Conservation (phyloP, 2,888 invertebrate species). For the Xestia rhomboidea region DNA sequence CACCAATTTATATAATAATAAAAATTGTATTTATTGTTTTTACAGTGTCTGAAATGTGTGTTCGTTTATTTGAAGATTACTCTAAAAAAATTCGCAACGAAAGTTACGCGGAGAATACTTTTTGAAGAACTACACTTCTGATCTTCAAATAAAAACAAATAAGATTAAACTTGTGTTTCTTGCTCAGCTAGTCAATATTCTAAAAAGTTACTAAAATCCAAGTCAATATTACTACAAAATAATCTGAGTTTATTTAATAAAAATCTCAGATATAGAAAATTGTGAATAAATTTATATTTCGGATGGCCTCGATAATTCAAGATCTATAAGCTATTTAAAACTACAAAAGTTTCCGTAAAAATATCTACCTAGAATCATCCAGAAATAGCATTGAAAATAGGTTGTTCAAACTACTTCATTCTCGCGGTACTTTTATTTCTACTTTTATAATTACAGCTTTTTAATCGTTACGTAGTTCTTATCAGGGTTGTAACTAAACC, state of each 20-base stretch:
- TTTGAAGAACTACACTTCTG: too few relatives aligned
- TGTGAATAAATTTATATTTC: not conserved
- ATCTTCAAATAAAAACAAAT: not conserved
- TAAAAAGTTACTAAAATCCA: not conserved
- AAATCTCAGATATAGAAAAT: not conserved
- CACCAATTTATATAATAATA: too few relatives aligned
- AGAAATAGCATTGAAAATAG: not conserved
- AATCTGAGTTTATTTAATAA: not conserved
- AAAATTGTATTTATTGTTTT: too few relatives aligned
- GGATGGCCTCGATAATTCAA: not conserved
- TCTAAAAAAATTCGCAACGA: too few relatives aligned
- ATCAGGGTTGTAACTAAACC: not conserved
- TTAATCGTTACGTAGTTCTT: not conserved
- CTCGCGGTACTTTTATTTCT: not conserved
- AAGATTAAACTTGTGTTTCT: not conserved
- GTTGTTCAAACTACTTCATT: not conserved
- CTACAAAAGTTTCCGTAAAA: not conserved
- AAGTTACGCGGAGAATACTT: too few relatives aligned
- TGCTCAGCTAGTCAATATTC: not conserved
- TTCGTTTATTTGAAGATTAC: too few relatives aligned
- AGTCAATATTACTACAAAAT: not conserved
- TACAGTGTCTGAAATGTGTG: too few relatives aligned
- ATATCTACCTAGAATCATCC: not conserved
- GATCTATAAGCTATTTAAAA: not conserved
- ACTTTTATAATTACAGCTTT: too few relatives aligned